Conservation (phyloP, 2,797 vertebrate species). For the Emydoidea blandingii region DNA sequence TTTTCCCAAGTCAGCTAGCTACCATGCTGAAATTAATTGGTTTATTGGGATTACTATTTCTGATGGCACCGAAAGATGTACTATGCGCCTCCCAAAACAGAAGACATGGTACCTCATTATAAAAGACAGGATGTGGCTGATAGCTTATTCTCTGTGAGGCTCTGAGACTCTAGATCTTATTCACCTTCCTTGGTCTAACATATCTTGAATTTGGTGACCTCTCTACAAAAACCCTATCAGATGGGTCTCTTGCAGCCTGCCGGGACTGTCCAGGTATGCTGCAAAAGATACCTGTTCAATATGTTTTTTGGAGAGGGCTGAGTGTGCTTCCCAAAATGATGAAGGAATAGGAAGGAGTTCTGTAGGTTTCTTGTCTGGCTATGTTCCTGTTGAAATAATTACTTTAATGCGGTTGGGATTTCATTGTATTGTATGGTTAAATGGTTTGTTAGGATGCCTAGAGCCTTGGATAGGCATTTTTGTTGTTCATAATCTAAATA, state of each 20-base stretch:
- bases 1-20: neutral
- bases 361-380: neutral
- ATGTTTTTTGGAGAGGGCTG: neutral
- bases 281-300: neutral
- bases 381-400: neutral
- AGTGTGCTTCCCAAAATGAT: neutral
- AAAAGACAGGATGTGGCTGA: neutral
- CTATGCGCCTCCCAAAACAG: neutral
- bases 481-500: neutral
- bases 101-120: neutral
- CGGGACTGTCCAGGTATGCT: too few relatives aligned
- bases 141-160: neutral
- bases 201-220: too few relatives aligned
- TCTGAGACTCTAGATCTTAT: neutral
- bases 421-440: neutral
- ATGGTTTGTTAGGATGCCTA: neutral
- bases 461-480: neutral
- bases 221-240: neutral
- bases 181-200: neutral
- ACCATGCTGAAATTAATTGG: neutral
- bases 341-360: neutral
- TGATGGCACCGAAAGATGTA: neutral
- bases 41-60: neutral
- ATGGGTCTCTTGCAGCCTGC: neutral
- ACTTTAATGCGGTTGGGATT: neutral